phyloP scores from a whole-genome alignment of 2,888 invertebrate genomes.

The Luffia ferchaultella region DNA sequence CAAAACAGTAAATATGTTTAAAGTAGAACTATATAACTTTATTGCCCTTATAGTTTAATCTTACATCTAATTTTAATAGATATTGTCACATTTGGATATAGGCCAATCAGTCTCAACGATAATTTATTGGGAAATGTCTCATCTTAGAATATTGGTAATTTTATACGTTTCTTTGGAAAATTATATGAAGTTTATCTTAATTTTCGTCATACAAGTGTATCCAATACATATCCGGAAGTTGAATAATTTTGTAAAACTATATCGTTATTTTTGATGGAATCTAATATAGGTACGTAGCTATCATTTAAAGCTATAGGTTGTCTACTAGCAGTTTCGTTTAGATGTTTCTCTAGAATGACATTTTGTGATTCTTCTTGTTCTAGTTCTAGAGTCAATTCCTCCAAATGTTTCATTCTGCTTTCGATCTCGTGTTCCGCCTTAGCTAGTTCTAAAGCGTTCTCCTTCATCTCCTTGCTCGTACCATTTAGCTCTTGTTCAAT shows the following conservation, averaged over 20 bases:
- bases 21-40: too few relatives aligned
- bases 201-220: conserved; percentile 53
- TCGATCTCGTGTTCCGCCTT: conserved; percentile 61
- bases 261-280: conserved; percentile 29
- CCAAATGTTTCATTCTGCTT: conserved; percentile 58
- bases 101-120: neutral
- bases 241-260: neutral
- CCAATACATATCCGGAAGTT: conserved; percentile 39
- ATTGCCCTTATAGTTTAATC: too few relatives aligned
- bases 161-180: conserved; percentile 9
- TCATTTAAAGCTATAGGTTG: conserved; percentile 54
- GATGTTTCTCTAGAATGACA: conserved; percentile 49
- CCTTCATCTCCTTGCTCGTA: conserved; percentile 61
- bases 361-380: conserved; percentile 59
- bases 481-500: conserved; percentile 59
- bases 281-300: conserved; percentile 52
- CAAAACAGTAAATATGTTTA: too few relatives aligned
- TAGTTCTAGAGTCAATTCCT: conserved; percentile 59
- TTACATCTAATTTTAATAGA: neutral
- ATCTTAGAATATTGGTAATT: conserved; percentile 17
- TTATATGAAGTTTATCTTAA: neutral
- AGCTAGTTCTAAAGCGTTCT: conserved; percentile 54
- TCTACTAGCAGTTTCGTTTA: conserved; percentile 51
- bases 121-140: neutral
- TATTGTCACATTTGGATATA: neutral